Conservation (phyloP, 2,113 vertebrate genomes). For the Tychaedon coryphoeus region DNA sequence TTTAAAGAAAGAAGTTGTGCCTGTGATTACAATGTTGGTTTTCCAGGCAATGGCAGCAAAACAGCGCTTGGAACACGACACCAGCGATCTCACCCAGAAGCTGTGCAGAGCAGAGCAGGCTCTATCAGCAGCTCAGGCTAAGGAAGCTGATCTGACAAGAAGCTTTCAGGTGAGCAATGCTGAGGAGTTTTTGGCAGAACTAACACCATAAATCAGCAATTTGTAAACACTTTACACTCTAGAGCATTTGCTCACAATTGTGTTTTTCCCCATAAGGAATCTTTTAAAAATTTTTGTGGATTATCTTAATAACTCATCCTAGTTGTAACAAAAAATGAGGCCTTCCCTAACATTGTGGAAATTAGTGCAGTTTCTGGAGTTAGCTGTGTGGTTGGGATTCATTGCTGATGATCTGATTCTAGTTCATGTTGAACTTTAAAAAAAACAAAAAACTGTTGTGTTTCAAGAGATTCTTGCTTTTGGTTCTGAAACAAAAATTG, state of each 20-base stretch:
- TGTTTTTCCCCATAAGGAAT: neutral
- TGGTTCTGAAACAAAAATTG: neutral
- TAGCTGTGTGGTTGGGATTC: neutral
- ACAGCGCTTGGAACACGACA: constrained; percentile 72
- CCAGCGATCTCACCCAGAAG: constrained; percentile 79
- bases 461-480: neutral
- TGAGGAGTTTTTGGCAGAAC: neutral
- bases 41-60: constrained; percentile 74
- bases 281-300: neutral
- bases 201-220: neutral
- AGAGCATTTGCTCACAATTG: neutral
- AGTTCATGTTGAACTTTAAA: neutral
- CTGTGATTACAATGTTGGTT: neutral
- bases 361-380: neutral
- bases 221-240: neutral
- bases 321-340: neutral
- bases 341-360: rapidly evolving
- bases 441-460: neutral
- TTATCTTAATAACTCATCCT: neutral
- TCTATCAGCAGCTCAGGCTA: constrained; percentile 67
- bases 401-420: neutral
- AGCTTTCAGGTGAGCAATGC: constrained; percentile 74
- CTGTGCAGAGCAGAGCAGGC: constrained; percentile 76
- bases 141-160: constrained; percentile 79
- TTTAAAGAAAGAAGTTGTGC: neutral